These are phyloP conservation scores for Eledona agricola DNA, from an alignment of 2,888 invertebrate species.

Conservation along the genomic window DNA sequence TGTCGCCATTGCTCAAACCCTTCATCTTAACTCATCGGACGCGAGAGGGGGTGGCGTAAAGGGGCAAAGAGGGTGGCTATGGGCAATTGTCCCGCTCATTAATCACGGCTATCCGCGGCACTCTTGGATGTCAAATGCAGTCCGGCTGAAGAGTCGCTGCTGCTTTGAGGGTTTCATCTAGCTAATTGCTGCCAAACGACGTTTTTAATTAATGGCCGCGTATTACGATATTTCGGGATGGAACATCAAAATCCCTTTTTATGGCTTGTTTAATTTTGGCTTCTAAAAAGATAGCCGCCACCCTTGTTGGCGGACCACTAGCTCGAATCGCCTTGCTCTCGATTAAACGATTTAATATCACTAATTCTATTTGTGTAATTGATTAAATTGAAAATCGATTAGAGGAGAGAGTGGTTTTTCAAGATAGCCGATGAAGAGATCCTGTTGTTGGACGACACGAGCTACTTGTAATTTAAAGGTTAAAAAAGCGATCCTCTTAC, in stretches of 20 bases:
- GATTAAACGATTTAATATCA: too few species aligned
- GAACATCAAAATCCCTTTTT: conserved; percentile 46
- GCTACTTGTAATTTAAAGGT: too few species aligned
- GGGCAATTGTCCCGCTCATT: conserved; percentile 63
- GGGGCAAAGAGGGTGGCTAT: conserved; percentile 47
- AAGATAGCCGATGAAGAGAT: too few species aligned
- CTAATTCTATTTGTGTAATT: too few species aligned
- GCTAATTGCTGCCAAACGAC: conserved; percentile 63
- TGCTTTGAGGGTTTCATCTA: conserved; percentile 62
- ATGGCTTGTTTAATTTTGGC: conserved; percentile 40
- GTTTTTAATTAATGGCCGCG: conserved; percentile 62
- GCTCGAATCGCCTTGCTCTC: conserved; percentile 1
- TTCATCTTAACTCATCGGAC: conserved; percentile 53
- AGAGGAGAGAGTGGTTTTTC: too few species aligned
- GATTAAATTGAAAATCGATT: too few species aligned
- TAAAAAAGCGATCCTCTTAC: conserved; percentile 22
- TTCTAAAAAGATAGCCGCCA: conserved; percentile 21
- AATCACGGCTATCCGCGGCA: conserved; percentile 61
- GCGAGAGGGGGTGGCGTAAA: conserved; percentile 10
- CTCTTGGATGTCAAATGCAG: conserved; percentile 64
- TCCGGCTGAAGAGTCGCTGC: conserved; percentile 60
- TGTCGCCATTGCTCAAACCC: conserved; percentile 52
- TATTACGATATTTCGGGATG: conserved; percentile 57
- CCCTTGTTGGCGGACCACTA: conserved; percentile 3
- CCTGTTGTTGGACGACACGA: too few species aligned